Base-by-base conservation (phyloP, 37 sponge, comb jelly and placozoan genomes). In the Cliona cf. orientalis region DNA sequence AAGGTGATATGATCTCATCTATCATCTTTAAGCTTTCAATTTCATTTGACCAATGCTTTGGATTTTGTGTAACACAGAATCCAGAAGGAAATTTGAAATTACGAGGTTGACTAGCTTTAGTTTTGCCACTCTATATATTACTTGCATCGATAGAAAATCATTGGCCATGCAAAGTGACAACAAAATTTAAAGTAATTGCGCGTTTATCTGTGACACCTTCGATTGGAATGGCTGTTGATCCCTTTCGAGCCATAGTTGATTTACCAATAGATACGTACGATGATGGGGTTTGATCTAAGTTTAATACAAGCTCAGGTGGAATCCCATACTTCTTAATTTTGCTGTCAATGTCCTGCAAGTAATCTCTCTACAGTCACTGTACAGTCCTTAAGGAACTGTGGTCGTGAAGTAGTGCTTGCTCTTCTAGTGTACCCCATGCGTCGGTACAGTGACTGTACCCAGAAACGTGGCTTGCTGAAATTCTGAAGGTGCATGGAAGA, bases 391-490 rank as follows among this genome's bases (percentile, higher is more conserved):
- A 17, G 84, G 84, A 4, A 74, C 75, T 26, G 74, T 49, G 86
- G 86, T 23, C 78, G 71, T 37, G 78, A 33, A 39, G 78, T 85
- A 25, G 78, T 76, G 9, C 72, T 72, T 31, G 26, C 46, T 55
- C 78, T 43, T 46, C 40, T 75, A n/a, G 69, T 75, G 39, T 36
- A 67, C 32, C 78, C 76, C 76, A 84, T 84, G 19, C 84, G 58
- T 84, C 84, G 62, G 58, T 75, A 84, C 3, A 84, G 33, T 29
- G 78, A 85, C 31, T 77, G 78, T 21, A 85, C 71, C 86, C 86
- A 85, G 14, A 62, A 40, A 56, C 71, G 77, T 41, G 86, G 78
- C 78, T 77, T 76, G 22, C 37, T 37, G 38, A 75, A 76, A 29
- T 25, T 76, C 14, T 21, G 19, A 17, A 85, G 75, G 17, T 76